Evolutionary conservation across 92 coral and sea anemone species (phyloP).

Genomic region (Phenganax stokvisi): DNA sequence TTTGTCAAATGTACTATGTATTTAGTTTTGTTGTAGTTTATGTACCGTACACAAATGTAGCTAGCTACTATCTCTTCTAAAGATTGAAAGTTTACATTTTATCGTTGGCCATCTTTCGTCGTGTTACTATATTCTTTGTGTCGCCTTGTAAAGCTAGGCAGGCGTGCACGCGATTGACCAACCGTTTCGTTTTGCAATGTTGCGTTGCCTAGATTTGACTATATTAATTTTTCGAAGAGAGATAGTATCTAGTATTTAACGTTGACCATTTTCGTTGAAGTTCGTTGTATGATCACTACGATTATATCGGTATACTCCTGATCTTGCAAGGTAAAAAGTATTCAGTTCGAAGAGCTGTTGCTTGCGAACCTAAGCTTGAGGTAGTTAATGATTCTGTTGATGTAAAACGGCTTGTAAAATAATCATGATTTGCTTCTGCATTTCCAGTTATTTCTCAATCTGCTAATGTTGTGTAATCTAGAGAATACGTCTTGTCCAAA

Average conservation of each 20-base stretch:
- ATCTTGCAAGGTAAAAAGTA: background rate
- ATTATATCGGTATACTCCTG: background rate
- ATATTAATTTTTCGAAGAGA: background rate
- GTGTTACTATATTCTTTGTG: background rate
- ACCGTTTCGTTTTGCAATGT: background rate
- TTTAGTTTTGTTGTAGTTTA: background rate
- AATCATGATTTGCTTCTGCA: background rate
- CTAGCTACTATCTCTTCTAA: background rate
- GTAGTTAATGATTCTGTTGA: background rate
- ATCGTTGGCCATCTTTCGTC: background rate
- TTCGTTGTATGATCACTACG: slow-evolving; percentile 11
- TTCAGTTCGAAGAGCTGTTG: background rate
- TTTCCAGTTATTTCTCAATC: slow-evolving; percentile 2
- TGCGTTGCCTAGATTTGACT: background rate
- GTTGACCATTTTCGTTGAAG: background rate
- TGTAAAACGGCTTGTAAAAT: background rate
- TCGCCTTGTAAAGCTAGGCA: background rate
- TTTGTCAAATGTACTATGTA: slow-evolving; percentile 3
- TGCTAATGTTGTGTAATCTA: slow-evolving; percentile 27
- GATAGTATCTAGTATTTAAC: background rate
- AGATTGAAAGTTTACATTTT: background rate
- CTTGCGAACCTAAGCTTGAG: background rate
- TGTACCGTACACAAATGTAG: slow-evolving; percentile 1
- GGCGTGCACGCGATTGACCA: background rate
- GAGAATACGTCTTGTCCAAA: background rate